These are phyloP conservation scores for Drosophila setifemur DNA, from an alignment of 1,140 invertebrate genomes.

Conservation along the genomic window DNA sequence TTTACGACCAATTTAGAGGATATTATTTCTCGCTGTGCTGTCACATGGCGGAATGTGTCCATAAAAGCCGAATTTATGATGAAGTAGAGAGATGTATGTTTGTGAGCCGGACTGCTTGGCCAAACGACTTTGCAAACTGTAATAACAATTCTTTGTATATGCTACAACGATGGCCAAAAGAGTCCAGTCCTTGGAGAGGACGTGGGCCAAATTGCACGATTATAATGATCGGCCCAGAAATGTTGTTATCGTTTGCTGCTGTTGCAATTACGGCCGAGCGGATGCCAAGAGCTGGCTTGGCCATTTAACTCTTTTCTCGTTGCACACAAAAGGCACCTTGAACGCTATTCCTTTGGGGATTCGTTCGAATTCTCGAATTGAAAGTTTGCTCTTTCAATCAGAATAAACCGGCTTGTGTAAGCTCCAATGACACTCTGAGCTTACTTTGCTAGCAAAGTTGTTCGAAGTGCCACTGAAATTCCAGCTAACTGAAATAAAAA, in stretches of 20 bases:
- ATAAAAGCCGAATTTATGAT: constrained; percentile 65
- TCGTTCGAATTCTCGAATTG: not conserved
- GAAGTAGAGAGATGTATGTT: not conserved
- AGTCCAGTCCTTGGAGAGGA: constrained; percentile 16
- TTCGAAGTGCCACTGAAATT: not conserved
- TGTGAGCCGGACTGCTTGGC: constrained; percentile 1
- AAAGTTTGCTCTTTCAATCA: not conserved
- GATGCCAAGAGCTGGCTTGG: too few relatives aligned
- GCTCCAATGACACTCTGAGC: not conserved
- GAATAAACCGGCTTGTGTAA: not conserved
- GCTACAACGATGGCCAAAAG: constrained; percentile 8
- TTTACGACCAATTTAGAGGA: not conserved
- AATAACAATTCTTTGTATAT: constrained; percentile 32
- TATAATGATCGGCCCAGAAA: constrained; percentile 62
- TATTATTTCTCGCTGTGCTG: constrained; percentile 1
- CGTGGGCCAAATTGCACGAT: constrained; percentile 52
- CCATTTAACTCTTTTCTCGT: constrained; percentile 40
- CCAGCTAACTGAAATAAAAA: not conserved
- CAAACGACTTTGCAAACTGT: constrained; percentile 51
- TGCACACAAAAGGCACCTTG: not conserved
- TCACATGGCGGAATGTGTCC: constrained; percentile 32
- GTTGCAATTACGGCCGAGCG: constrained; percentile 38
- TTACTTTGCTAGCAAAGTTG: not conserved
- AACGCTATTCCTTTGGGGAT: not conserved
- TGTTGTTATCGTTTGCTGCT: constrained; percentile 38